Base-by-base conservation (phyloP, 1,140 invertebrate species). In the Odontomachus brunneus region DNA sequence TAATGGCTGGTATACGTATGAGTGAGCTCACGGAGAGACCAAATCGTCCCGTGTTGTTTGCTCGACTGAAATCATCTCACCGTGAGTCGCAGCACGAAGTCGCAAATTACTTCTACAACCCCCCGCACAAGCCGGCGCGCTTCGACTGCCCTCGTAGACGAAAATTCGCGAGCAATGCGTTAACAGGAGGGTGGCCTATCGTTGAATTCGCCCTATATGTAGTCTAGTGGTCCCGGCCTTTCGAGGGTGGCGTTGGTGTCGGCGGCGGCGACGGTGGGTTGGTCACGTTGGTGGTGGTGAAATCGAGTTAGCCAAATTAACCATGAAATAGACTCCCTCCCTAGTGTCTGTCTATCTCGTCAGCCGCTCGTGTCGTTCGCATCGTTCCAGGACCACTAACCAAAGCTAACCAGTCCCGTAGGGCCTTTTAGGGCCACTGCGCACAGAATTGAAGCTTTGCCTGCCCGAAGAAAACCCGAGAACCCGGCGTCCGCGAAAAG, bases 241-340 rank as follows among this genome's bases (percentile, higher is more conserved):
- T 84, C 75, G 85, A 90, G 91, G 87, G 89, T 82, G 75, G 88
- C 76, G 53, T 67, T 84, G 60, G 71, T 15, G 62, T 63, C 71
- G 76, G 81, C 83, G 75, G 62, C 29, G 29, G 69, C 33, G 26
- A 48, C 51, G 59, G 80, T 51, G 60, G 55, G 86, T 66, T 82
- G 86, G 83, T 88, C 86, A 78, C 86, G 78, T 82, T 83, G 87
- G 86, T 88, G 84, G 84, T 84, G 88, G 88, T 88, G 88, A 91
- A 94, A 94, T 93, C 92, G 91, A 92, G 91, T 94, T 93, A 93
- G 91, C 87, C 90, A 94, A 94, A 94, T 94, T 94, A 94, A 94
- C 91, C 93, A 94, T 94, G 93, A 94, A 94, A 94, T 94, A 94
- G 93, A 94, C 93, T 94, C 93, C 85, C 91, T 91, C 90, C 91